Conservation (phyloP, 92 coral and sea anemone genomes). For the Virgularia gustaviana region DNA sequence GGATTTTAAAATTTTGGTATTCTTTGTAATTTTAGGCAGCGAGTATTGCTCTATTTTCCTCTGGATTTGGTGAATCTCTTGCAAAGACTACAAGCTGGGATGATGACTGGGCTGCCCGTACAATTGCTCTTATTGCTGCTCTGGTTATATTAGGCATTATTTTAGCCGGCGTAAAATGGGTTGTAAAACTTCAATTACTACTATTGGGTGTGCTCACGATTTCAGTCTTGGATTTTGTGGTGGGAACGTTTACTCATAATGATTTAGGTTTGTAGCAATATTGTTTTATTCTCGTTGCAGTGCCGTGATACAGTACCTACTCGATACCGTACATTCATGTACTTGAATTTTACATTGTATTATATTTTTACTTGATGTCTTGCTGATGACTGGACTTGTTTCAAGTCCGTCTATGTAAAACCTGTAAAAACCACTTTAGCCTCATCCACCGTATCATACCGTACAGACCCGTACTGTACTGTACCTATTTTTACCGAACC, state of each 20-base stretch:
- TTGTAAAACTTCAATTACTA: conserved; percentile 84
- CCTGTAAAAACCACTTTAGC: no score
- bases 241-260: conserved; percentile 97
- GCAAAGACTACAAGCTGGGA: conserved; percentile 97
- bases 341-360: no score
- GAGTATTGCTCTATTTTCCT: conserved; percentile 88
- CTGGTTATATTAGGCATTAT: conserved; percentile 72
- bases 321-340: no score
- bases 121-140: conserved; percentile 84
- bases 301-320: no score
- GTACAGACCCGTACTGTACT: no score
- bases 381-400: no score
- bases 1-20: not conserved
- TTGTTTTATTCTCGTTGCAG: no score
- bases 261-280: conserved; percentile 84
- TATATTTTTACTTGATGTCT: no score
- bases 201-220: conserved; percentile 82
- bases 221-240: conserved; percentile 89
- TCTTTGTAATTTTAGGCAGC: conserved; percentile 64
- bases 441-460: no score
- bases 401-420: no score
- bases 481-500: no score
- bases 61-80: conserved; percentile 97
- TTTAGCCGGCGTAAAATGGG: conserved; percentile 99
- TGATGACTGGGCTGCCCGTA: conserved; percentile 90